Base-by-base conservation (phyloP, 2,113 vertebrate species). In the Hoplias malabaricus region DNA sequence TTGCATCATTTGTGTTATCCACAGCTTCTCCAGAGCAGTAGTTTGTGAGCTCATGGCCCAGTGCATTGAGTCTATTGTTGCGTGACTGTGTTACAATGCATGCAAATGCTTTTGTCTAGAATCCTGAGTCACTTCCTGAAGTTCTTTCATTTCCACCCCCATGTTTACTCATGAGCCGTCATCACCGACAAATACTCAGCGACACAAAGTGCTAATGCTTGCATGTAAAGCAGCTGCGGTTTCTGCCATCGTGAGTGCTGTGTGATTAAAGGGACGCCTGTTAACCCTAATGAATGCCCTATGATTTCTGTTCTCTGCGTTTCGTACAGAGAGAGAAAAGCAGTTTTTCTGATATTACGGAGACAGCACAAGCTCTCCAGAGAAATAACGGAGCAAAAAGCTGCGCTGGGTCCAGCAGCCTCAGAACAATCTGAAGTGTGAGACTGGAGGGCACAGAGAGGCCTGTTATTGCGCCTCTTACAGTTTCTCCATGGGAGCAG, bases 71-170 rank as follows among this genome's bases (percentile, higher is more conserved):
- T 19, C 33, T 34, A 23, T 42, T 43, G 36, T 38, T 27, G 43
- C 4, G n/a, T 25, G 43, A 62, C 74, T 34, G 57, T 73, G 65
- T 62, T 46, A 61, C 62, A 69, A 42, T 62, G n/a, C 53, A 69
- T 73, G 61, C 13, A 69, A 69, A 75, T 66, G 48, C 67, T 57
- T 73, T 79, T 65, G 69, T 73, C 14, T 42, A 56, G 34, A 29
- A 68, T 57, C 43, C 53, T 59, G 21, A 59, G 48, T 72, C 66
- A 48, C 40, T 48, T 69, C 34, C 38, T 29, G 21, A 13, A n/a
- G 50, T 77, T 31, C 12, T 29, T 46, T 67, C 48, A 34, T 68
- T 43, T 74, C 50, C 56, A 7, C 27, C 48, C 16, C 3, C 11
- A 59, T 29, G 12, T 69, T 53, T 40, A 14, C 57, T 67, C 25